Conservation (phyloP, 2,888 invertebrate genomes). For the Heliconius aoede region DNA sequence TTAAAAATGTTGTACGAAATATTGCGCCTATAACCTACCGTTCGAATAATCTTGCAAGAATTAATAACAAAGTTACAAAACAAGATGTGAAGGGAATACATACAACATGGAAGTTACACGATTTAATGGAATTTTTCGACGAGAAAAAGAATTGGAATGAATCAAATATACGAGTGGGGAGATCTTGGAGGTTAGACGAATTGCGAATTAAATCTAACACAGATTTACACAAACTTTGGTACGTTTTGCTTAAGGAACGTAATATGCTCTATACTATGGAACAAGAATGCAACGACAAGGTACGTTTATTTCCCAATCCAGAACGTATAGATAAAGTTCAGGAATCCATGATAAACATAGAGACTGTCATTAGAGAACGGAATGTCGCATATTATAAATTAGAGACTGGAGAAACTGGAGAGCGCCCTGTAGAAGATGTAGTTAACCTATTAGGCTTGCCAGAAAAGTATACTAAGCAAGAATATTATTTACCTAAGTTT, state of each 20-base stretch:
- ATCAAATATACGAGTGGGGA: conserved; percentile 89
- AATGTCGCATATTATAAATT: conserved; percentile 94
- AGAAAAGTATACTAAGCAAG: conserved; percentile 82
- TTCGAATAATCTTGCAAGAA: conserved; percentile 55
- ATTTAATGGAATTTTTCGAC: conserved; percentile 96
- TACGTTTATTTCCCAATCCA: conserved; percentile 92
- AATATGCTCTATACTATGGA: conserved; percentile 99
- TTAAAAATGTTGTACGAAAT: conserved; percentile 53
- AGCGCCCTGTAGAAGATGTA: conserved; percentile 86
- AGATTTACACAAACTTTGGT: conserved; percentile 99
- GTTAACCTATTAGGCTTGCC: conserved; percentile 85
- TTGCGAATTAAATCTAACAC: conserved; percentile 96
- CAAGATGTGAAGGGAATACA: conserved; percentile 54
- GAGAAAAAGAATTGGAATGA: conserved; percentile 92
- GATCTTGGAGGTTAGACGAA: conserved; percentile 95
- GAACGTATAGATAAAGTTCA: conserved; percentile 97
- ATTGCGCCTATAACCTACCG: conserved; percentile 53
- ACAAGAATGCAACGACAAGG: conserved; percentile 87
- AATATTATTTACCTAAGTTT: conserved; percentile 86
- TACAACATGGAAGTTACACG: conserved; percentile 70
- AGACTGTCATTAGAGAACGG: conserved; percentile 94
- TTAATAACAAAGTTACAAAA: conserved; percentile 45
- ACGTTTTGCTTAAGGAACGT: conserved; percentile 93
- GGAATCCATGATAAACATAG: conserved; percentile 97
- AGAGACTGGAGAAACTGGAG: conserved; percentile 94